A percentile compares a stretch with the other conserved stretches of the same genome.
phyloP scores from a whole-genome alignment of 2,888 invertebrate genomes.

The Sesamia inferens region DNA sequence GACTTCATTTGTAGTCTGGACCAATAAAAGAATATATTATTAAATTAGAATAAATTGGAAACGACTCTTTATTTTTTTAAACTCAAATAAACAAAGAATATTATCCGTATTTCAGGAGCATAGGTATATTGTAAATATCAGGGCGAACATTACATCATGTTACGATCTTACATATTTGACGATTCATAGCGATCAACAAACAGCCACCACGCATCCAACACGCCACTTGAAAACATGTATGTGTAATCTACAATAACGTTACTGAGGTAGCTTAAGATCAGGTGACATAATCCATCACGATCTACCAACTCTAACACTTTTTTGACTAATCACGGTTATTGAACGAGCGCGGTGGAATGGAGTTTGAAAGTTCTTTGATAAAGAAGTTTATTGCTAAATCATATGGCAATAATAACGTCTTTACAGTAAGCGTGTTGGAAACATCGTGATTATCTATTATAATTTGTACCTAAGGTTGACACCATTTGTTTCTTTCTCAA shows the following conservation, averaged over 20 bases:
- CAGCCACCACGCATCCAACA: neutral
- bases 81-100: too few species aligned
- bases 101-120: too few species aligned
- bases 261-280: constrained; percentile 39
- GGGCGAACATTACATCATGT: neutral
- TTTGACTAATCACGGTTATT: constrained; percentile 13
- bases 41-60: constrained; percentile 1
- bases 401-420: neutral
- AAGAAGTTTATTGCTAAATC: constrained; percentile 4
- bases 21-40: too few species aligned
- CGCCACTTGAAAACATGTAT: constrained; percentile 11
- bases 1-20: too few species aligned
- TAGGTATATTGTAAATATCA: neutral
- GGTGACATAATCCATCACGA: constrained; percentile 41
- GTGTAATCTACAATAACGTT: constrained; percentile 23
- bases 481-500: neutral
- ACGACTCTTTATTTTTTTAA: neutral
- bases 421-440: constrained; percentile 17
- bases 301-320: constrained; percentile 23
- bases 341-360: constrained; percentile 14
- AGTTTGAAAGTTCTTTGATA: constrained; percentile 9
- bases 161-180: neutral
- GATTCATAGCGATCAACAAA: neutral
- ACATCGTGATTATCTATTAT: neutral
- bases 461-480: neutral